phyloP scores from a whole-genome alignment of 2,113 vertebrate species.

The Phylloscopus trochiloides region DNA sequence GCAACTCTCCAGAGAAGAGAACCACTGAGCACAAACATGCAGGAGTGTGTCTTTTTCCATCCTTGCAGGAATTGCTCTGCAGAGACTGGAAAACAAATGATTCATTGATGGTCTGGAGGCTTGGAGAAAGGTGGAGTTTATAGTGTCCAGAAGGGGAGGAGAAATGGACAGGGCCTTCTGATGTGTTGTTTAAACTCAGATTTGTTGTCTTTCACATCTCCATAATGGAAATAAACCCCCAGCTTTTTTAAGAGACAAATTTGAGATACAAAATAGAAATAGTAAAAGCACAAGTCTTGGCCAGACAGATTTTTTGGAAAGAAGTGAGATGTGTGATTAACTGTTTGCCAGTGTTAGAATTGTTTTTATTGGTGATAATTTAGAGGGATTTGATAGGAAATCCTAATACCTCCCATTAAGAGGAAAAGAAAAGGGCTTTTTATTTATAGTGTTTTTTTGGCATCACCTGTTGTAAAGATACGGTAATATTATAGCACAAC shows the following conservation, averaged over 20 bases:
- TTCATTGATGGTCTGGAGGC: conserved; percentile 1
- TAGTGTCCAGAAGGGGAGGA: neutral
- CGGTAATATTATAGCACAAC: neutral
- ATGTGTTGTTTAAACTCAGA: neutral
- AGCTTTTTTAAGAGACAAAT: neutral
- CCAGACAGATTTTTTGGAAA: neutral
- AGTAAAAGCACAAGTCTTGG: neutral
- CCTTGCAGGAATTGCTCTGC: neutral
- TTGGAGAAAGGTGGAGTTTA: conserved; percentile 1
- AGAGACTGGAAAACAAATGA: conserved; percentile 14
- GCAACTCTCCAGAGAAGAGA: neutral
- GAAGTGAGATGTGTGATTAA: neutral
- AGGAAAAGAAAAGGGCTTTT: neutral
- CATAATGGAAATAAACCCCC: neutral
- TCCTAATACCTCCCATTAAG: neutral
- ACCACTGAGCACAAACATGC: neutral
- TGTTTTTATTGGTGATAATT: neutral
- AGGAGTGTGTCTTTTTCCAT: conserved; percentile 13
- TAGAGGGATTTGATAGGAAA: neutral
- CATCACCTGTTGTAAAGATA: neutral
- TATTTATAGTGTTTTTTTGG: neutral
- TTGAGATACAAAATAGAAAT: neutral
- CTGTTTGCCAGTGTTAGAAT: neutral
- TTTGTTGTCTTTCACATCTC: neutral
- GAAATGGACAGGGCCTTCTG: neutral